phyloP scores from a whole-genome alignment of 2,113 vertebrate species.

The Bostrychus sinensis region DNA sequence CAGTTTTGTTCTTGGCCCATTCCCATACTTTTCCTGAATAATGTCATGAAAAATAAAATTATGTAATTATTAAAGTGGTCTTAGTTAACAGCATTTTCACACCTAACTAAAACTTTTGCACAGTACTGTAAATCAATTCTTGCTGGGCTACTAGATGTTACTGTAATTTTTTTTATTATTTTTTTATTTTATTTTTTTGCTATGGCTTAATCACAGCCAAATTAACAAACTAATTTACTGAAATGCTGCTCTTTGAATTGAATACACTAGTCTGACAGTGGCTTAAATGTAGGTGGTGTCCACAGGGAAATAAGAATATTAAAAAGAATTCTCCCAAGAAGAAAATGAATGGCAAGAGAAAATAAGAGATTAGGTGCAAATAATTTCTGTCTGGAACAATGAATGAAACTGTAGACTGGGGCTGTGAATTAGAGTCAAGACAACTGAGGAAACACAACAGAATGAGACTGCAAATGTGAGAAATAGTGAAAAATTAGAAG shows the following conservation, averaged over 20 bases:
- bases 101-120: no score
- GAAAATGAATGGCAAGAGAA: not conserved
- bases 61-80: no score
- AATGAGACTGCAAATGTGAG: conserved; percentile 38
- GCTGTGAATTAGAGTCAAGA: conserved; percentile 15
- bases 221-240: not conserved
- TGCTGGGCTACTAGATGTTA: not conserved
- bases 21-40: no score
- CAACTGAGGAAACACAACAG: not conserved
- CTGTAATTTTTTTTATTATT: not conserved
- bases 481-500: conserved; percentile 12
- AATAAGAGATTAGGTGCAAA: conserved; percentile 9
- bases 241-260: not conserved
- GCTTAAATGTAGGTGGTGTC: not conserved
- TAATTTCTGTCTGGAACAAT: not conserved
- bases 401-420: conserved; percentile 13
- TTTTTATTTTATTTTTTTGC: no score
- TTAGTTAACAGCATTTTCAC: no score
- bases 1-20: no score
- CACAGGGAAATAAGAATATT: not conserved
- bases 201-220: no score
- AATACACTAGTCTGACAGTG: not conserved
- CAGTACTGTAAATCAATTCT: not conserved
- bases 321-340: not conserved
- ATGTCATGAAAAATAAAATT: no score